Conservation (phyloP, 2,888 invertebrate species). For the Maniola hyperantus region DNA sequence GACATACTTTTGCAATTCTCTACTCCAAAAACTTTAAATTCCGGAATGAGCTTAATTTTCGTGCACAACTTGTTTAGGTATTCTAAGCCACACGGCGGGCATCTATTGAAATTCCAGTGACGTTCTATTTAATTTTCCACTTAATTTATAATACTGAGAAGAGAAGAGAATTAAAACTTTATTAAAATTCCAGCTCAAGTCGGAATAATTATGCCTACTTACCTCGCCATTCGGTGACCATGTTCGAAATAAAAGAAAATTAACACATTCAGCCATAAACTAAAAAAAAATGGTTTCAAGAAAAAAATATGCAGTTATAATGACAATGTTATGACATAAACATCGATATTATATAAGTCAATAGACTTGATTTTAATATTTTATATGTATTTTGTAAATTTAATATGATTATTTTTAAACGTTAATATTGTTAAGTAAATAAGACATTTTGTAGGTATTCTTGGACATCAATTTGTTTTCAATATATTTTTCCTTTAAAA, state of each 20-base stretch:
- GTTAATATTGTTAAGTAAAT: too few species aligned
- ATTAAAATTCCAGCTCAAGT: constrained; percentile 17
- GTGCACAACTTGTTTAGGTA: constrained; percentile 23
- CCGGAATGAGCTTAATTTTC: constrained; percentile 24
- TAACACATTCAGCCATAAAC: too few species aligned
- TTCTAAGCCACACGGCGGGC: constrained; percentile 21
- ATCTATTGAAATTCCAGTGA: constrained; percentile 25
- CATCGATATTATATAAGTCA: too few species aligned
- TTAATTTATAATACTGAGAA: constrained; percentile 25
- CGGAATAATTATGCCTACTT: neutral
- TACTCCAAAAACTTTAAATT: constrained; percentile 21
- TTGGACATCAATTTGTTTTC: too few species aligned
- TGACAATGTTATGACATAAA: too few species aligned
- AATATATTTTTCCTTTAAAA: too few species aligned
- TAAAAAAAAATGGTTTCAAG: too few species aligned
- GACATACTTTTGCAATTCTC: constrained; percentile 26
- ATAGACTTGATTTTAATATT: too few species aligned
- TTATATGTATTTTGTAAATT: too few species aligned
- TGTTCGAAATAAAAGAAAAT: neutral
- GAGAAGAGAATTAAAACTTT: constrained; percentile 20
- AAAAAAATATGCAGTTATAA: too few species aligned
- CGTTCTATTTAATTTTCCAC: constrained; percentile 22
- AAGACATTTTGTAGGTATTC: too few species aligned
- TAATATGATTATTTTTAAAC: too few species aligned
- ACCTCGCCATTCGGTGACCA: neutral